Evolutionary conservation across 2,888 invertebrate genomes (phyloP).

Genomic region (Dasypolia templi): DNA sequence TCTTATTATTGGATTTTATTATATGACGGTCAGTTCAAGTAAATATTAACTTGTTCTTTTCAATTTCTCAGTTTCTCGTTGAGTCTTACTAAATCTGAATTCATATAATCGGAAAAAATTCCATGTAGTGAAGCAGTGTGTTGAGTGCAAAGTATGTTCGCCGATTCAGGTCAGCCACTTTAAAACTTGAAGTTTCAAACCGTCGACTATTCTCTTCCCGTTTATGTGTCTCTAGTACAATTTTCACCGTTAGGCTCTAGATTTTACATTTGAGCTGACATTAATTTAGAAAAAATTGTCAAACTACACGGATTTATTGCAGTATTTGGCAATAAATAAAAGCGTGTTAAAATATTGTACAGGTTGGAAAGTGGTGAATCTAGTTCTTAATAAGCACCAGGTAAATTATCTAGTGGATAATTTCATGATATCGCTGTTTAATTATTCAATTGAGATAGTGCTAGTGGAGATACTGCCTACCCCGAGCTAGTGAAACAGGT

Average conservation of each 20-base stretch:
- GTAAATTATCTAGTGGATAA: not conserved
- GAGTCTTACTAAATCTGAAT: not conserved
- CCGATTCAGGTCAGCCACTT: not conserved
- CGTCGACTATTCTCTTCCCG: not conserved
- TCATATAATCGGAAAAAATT: not conserved
- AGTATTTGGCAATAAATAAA: not conserved
- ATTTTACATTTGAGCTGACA: not conserved
- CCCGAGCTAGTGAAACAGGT: not conserved
- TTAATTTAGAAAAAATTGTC: not conserved
- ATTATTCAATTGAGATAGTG: not conserved
- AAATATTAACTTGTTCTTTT: not conserved
- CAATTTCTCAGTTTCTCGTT: not conserved
- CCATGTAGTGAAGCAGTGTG: not conserved
- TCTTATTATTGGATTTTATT: not conserved
- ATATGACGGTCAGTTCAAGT: not conserved
- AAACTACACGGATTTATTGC: not conserved
- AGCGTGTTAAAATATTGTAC: not conserved
- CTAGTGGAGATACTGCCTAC: not conserved
- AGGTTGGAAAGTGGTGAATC: not conserved
- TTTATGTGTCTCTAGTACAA: conserved; percentile 22
- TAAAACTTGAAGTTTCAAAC: not conserved
- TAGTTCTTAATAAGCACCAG: not conserved
- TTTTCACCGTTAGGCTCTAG: conserved; percentile 1
- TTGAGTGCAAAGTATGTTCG: conserved; percentile 8
- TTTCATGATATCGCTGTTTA: not conserved